A percentile compares a stretch with the other conserved stretches of the same genome.
These are phyloP conservation scores for Perithous albicinctus DNA, from an alignment of 2,888 invertebrate species.

Conservation along the genomic window DNA sequence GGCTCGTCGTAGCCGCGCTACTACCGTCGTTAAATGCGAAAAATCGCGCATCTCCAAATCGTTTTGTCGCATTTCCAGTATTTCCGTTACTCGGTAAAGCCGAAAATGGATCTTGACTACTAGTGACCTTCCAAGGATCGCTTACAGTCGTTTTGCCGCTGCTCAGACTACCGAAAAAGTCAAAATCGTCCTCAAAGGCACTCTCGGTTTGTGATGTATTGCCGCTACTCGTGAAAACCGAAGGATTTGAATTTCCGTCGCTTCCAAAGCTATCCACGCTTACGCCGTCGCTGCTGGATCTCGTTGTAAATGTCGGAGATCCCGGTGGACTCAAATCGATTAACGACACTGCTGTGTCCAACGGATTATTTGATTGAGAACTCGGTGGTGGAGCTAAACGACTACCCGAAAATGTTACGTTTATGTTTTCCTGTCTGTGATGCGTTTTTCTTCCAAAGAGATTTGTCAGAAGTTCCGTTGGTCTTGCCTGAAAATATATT, in stretches of 20 bases:
- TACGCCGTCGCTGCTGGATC: conserved; percentile 91
- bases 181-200: conserved; percentile 94
- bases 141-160: conserved; percentile 85
- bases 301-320: conserved; percentile 90
- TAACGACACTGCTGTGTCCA: conserved; percentile 85
- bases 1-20: conserved; percentile 51
- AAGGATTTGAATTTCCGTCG: conserved; percentile 88
- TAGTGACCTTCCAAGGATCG: conserved; percentile 86
- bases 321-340: conserved; percentile 92
- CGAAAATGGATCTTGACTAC: conserved; percentile 86
- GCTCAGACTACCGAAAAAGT: conserved; percentile 87
- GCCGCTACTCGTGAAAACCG: conserved; percentile 86
- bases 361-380: conserved; percentile 67
- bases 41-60: conserved; percentile 77
- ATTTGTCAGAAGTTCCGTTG: conserved; percentile 81
- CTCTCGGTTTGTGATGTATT: conserved; percentile 91
- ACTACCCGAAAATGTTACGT: conserved; percentile 58
- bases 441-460: conserved; percentile 76
- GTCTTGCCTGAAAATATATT: conserved; percentile 72
- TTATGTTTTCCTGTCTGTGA: conserved; percentile 53
- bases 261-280: conserved; percentile 92
- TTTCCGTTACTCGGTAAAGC: conserved; percentile 78
- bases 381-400: conserved; percentile 62
- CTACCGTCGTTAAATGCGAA: conserved; percentile 77
- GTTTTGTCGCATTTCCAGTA: conserved; percentile 70